These are phyloP conservation scores for Solen grandis DNA, from an alignment of 1,140 invertebrate species.

Conservation along the genomic window DNA sequence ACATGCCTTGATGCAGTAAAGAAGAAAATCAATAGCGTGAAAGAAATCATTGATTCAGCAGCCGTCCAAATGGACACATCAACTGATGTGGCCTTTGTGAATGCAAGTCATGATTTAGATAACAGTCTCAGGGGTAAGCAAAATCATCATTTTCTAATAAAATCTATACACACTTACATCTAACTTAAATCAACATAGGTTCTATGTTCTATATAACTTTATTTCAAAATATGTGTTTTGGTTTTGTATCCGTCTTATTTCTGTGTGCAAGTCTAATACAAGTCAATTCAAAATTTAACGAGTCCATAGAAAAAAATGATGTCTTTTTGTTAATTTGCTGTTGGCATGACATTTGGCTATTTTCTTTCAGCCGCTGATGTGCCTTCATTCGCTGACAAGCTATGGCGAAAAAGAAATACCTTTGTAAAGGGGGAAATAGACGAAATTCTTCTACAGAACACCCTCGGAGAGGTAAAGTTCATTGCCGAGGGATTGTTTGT, in stretches of 20 bases:
- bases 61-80: conserved; percentile 33
- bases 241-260: too few species aligned
- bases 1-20: conserved; percentile 37
- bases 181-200: too few species aligned
- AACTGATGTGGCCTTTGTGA: conserved; percentile 40
- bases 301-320: too few species aligned
- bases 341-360: too few species aligned
- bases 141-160: too few species aligned
- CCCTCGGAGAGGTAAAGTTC: conserved; percentile 37
- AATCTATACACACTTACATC: too few species aligned
- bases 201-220: too few species aligned
- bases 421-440: conserved; percentile 32
- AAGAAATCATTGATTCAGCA: conserved; percentile 23
- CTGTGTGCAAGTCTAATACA: too few species aligned
- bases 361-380: conserved; percentile 35
- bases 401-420: conserved; percentile 31
- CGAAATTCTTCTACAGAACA: conserved; percentile 21
- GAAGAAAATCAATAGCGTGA: conserved; percentile 31
- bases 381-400: conserved; percentile 43
- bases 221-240: too few species aligned
- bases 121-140: conserved; percentile 35
- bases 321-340: too few species aligned
- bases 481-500: conserved; percentile 47
- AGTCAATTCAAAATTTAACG: too few species aligned
- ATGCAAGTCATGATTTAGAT: conserved; percentile 5